phyloP scores from a whole-genome alignment of 2,113 vertebrate species.

The Bubo blakistoni region DNA sequence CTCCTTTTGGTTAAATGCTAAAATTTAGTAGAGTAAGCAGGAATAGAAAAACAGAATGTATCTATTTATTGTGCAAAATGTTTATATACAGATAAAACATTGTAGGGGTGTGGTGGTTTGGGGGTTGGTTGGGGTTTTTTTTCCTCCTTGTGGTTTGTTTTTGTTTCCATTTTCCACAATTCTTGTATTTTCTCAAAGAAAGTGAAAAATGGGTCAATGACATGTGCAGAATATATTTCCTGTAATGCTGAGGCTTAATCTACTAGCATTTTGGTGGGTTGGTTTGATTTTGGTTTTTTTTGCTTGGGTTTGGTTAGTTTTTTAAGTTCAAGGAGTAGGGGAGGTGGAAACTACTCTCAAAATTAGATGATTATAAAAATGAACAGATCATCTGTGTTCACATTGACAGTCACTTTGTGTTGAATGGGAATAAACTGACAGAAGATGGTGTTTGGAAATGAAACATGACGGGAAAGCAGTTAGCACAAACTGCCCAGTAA shows the following conservation, averaged over 20 bases:
- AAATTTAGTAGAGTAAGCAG: background rate
- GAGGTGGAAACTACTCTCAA: background rate
- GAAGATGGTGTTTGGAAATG: conserved; percentile 67
- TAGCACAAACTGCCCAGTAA: conserved; percentile 66
- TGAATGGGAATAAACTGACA: conserved; percentile 63
- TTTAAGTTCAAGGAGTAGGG: background rate
- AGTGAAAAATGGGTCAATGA: background rate
- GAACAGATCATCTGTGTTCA: conserved; percentile 36
- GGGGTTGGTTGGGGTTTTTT: background rate
- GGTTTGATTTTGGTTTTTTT: background rate
- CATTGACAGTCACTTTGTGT: conserved; percentile 50
- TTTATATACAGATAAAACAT: background rate
- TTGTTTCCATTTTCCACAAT: background rate
- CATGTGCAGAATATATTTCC: background rate
- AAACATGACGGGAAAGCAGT: conserved; percentile 60
- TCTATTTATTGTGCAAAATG: background rate
- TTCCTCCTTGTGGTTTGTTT: rapidly evolving
- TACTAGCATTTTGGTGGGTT: background rate
- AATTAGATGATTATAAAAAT: conserved; percentile 41
- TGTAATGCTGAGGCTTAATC: background rate
- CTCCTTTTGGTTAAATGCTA: background rate
- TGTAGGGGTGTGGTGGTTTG: background rate
- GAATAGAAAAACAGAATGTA: background rate
- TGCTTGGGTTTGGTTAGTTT: background rate
- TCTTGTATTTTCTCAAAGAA: background rate